phyloP scores from a whole-genome alignment of 2,113 vertebrate species.

The Hydropotes inermis region DNA sequence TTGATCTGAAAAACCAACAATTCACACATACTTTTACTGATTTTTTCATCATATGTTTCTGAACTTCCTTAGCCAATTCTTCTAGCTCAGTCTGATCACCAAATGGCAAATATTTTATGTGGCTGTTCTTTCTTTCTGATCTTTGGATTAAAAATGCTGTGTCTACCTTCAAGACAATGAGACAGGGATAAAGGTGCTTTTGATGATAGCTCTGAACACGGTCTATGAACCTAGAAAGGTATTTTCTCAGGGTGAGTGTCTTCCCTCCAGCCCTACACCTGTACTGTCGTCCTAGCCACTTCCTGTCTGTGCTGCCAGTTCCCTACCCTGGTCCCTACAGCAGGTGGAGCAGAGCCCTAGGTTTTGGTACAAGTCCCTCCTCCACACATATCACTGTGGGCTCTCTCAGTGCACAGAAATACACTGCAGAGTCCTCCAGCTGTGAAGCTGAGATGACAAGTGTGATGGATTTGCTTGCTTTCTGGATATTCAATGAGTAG shows the following conservation, averaged over 20 bases:
- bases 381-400: not conserved
- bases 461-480: not conserved
- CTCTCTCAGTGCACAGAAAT: slow-evolving; percentile 17
- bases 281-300: not conserved
- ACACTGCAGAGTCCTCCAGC: not conserved
- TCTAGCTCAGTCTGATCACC: not conserved
- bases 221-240: not conserved
- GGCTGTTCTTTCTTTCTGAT: not conserved
- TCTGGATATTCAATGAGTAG: not conserved
- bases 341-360: not conserved
- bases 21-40: not conserved
- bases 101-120: not conserved
- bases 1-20: not conserved
- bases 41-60: not conserved
- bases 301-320: not conserved
- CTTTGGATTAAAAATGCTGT: not conserved
- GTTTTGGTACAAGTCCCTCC: not conserved
- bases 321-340: no score
- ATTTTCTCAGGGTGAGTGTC: not conserved
- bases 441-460: slow-evolving; percentile 6
- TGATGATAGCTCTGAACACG: not conserved
- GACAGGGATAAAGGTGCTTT: not conserved
- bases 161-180: not conserved
- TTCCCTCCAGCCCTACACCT: not conserved
- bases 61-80: not conserved